Evolutionary conservation across 2,888 invertebrate species (phyloP), one percentile per base, ranked within the genome.

Genomic region (Tillus elongatus): DNA sequence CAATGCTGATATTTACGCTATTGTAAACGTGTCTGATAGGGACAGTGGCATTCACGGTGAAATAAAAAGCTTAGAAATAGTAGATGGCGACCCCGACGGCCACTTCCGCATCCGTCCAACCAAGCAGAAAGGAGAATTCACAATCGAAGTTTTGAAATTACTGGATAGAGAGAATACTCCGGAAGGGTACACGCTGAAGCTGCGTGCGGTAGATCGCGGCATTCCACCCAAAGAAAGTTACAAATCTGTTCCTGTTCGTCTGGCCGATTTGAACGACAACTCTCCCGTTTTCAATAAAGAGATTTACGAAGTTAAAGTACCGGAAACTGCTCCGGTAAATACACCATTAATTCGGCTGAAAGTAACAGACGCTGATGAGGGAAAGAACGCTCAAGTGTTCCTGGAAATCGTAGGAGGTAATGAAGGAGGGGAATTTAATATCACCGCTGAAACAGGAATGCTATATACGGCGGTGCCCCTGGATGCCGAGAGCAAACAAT

Each of bases 401-500:
- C 77, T 95, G 43, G 83, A 86, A 66, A 89, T 96, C 36, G 88
- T 88, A 2, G 90, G 88, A 2, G 93, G 93, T 3, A 92, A 93
- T 63, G 86, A 89, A 59, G 86, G 86, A 3, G 84, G 82, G 1
- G 86, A 89, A 58, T 95, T 95, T 62, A 71, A 75, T 46, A 79
- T 95, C 6, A 88, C 93, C 62, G 78, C 86, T 0, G 82, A 84
- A 48, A 87, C 90, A 0, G 95, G 95, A 2, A 85, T 93, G 71
- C 65, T 95, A 1, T 88, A 87, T 59, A 90, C 91, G 0, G 81
- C 84, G 9, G 79, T 81, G 16, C 64, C 69, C 24, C 69, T 95
- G 13, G 93, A 95, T 61, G 87, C 90, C 0, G 95, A 95, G 68
- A 71, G 68, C 36, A 84, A 84, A 58, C 76, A 84, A 2, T 78